Conservation (phyloP, 1,140 invertebrate species). For the Drosophila suzukii region DNA sequence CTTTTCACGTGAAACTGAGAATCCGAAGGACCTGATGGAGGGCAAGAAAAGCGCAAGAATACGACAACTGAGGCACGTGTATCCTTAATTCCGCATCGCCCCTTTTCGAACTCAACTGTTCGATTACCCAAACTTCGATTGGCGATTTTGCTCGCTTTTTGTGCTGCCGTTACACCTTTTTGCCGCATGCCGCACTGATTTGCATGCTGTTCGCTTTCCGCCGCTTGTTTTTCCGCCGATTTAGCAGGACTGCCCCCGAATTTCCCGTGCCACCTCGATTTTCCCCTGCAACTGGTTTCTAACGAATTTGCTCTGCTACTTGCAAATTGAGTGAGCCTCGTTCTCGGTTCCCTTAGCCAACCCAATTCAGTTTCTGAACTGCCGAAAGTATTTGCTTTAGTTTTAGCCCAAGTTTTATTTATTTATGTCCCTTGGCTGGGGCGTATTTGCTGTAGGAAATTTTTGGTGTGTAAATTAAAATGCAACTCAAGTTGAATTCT, state of each 20-base stretch:
- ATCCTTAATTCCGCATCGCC: constrained; percentile 19
- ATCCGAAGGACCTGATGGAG: not conserved
- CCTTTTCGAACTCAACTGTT: constrained; percentile 1
- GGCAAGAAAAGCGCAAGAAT: not conserved
- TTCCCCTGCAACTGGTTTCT: constrained; percentile 3
- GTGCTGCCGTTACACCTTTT: constrained; percentile 53
- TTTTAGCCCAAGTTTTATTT: constrained; percentile 67
- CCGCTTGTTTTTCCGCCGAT: constrained; percentile 73
- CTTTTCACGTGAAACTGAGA: not conserved
- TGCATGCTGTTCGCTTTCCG: constrained; percentile 62
- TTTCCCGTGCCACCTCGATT: not conserved
- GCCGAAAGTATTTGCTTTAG: constrained; percentile 55
- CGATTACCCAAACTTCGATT: constrained; percentile 57
- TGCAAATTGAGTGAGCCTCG: constrained; percentile 30
- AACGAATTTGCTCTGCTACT: constrained; percentile 37
- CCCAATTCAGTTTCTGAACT: constrained; percentile 13
- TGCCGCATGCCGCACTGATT: constrained; percentile 63
- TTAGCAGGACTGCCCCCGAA: constrained; percentile 47
- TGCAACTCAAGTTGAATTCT: constrained; percentile 69
- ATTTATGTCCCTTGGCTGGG: constrained; percentile 57
- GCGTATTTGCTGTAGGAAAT: constrained; percentile 30
- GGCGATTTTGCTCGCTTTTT: constrained; percentile 45
- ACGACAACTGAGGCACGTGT: constrained; percentile 17
- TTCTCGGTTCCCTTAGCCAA: not conserved
- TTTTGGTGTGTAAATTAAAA: constrained; percentile 74